These are phyloP conservation scores for Psilopsiagon aymara DNA, from an alignment of 2,113 vertebrate species.

Conservation along the genomic window DNA sequence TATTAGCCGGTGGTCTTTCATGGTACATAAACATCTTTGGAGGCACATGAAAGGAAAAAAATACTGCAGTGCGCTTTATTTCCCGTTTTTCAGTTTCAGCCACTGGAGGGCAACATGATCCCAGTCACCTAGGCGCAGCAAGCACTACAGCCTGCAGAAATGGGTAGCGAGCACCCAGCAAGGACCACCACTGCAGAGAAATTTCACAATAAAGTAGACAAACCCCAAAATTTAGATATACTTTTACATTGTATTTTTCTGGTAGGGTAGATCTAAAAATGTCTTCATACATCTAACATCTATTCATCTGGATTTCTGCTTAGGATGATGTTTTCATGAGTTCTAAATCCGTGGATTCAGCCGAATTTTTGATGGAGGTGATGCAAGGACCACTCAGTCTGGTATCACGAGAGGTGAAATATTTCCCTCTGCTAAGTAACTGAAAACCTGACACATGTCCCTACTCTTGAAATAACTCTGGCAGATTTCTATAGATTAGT, in stretches of 20 bases:
- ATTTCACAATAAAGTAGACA: not conserved
- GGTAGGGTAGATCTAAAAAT: not conserved
- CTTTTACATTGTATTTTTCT: not conserved
- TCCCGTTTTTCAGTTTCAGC: not conserved
- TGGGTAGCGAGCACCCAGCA: accelerated
- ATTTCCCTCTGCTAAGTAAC: not conserved
- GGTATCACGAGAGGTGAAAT: not conserved
- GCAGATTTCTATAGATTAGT: not conserved
- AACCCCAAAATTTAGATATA: not conserved
- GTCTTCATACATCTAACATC: not conserved
- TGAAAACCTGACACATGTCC: not conserved
- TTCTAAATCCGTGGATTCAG: conserved; percentile 2
- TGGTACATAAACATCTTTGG: not conserved
- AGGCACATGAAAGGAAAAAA: not conserved
- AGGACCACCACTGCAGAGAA: not conserved
- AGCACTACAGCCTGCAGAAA: not conserved
- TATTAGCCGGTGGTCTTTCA: not conserved
- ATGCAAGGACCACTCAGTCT: not conserved
- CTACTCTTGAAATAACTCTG: not conserved
- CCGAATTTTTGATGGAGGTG: not conserved
- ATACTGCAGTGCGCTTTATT: not conserved
- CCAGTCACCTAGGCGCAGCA: not conserved
- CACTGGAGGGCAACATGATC: conserved; percentile 45
- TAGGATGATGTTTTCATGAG: not conserved
- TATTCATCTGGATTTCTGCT: not conserved